Percentiles rank a stretch among this genome's conserved stretches.
Evolutionary conservation across 2,113 vertebrate genomes (phyloP).

Genomic region (Sialia sialis): DNA sequence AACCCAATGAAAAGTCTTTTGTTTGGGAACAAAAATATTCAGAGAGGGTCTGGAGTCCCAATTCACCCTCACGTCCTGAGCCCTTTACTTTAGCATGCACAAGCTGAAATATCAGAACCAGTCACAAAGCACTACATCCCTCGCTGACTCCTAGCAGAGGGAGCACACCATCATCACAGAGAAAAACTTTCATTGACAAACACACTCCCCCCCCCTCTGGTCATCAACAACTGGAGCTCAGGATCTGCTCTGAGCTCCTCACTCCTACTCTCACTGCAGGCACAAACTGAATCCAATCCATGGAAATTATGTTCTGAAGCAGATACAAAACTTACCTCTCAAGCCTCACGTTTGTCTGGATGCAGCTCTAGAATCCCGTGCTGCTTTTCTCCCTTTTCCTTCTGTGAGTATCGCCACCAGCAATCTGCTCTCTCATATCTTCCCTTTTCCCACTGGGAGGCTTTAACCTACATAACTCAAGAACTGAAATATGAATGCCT

Average conservation of each 20-base stretch:
- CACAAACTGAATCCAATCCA: neutral
- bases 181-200: neutral
- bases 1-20: neutral
- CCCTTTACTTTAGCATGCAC: neutral
- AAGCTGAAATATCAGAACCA: neutral
- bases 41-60: neutral
- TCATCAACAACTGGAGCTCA: neutral
- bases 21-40: neutral
- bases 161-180: neutral
- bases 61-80: neutral
- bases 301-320: neutral
- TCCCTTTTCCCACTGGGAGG: slow-evolving; percentile 62
- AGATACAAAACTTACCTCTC: slow-evolving; percentile 61
- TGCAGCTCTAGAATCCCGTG: neutral
- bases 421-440: slow-evolving; percentile 61
- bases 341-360: neutral
- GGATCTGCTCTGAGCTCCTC: neutral
- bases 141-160: neutral
- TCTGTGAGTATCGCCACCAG: neutral
- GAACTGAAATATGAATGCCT: slow-evolving; percentile 54
- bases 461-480: slow-evolving; percentile 64
- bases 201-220: neutral
- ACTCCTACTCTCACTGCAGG: neutral
- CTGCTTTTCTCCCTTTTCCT: neutral
- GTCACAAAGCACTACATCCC: neutral